A percentile compares a stretch with the other conserved stretches of the same genome.
phyloP scores from a whole-genome alignment of 2,113 vertebrate genomes.

The Oriolus oriolus region DNA sequence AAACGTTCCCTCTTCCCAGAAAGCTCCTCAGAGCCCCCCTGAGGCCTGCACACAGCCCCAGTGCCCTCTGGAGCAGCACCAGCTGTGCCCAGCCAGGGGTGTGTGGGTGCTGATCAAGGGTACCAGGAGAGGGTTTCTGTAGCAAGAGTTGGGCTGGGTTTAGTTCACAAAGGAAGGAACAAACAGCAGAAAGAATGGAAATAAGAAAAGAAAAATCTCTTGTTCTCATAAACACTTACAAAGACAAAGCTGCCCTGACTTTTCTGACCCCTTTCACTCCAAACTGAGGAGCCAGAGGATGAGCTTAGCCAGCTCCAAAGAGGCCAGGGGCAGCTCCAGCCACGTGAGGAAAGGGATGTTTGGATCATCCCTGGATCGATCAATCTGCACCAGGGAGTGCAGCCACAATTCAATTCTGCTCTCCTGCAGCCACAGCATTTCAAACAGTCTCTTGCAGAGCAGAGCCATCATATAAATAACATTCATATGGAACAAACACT shows the following conservation, averaged over 20 bases:
- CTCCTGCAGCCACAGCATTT: background rate
- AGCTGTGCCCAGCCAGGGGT: background rate
- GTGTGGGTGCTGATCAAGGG: too few species aligned
- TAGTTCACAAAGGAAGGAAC: background rate
- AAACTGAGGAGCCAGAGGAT: background rate
- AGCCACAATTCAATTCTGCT: background rate
- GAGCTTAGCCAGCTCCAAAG: background rate
- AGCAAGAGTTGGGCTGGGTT: background rate
- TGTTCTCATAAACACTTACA: background rate
- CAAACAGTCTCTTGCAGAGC: background rate
- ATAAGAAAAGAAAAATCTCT: background rate
- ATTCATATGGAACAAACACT: background rate
- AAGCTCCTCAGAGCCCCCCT: background rate
- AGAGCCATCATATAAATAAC: background rate
- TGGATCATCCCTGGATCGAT: background rate
- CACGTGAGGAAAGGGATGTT: background rate
- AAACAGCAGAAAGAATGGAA: background rate
- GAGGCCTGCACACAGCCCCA: background rate
- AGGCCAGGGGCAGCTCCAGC: background rate
- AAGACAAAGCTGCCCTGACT: background rate
- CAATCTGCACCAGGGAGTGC: background rate
- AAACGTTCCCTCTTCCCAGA: background rate
- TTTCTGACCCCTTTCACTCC: background rate
- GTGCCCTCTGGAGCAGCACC: background rate
- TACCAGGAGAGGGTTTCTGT: background rate